A percentile compares a stretch with the other conserved stretches of the same genome.
phyloP scores from a whole-genome alignment of 2,888 invertebrate species.

The Ecliptopera silaceata region DNA sequence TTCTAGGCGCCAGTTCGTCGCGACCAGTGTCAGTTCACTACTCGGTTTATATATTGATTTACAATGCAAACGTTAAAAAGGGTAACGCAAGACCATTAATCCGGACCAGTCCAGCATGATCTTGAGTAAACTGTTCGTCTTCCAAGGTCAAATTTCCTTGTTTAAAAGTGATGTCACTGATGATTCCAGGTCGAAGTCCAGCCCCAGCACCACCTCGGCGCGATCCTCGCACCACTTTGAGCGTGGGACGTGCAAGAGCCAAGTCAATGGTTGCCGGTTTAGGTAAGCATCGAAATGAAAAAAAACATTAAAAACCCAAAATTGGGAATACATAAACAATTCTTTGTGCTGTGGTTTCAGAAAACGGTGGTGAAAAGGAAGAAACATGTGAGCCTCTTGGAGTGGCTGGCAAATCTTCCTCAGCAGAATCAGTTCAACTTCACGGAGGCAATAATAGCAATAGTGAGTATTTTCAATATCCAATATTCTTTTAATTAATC shows the following conservation, averaged over 20 bases:
- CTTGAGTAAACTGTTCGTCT: too few species aligned
- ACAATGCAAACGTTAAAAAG: too few species aligned
- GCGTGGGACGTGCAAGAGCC: slow-evolving; percentile 95
- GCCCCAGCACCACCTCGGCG: slow-evolving; percentile 96
- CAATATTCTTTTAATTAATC: too few species aligned
- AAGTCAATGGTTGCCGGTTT: slow-evolving; percentile 96
- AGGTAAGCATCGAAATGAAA: slow-evolving; percentile 76
- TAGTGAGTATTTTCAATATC: slow-evolving; percentile 37
- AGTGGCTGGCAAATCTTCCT: slow-evolving; percentile 88
- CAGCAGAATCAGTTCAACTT: slow-evolving; percentile 90
- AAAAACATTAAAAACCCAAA: too few species aligned
- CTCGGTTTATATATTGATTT: too few species aligned
- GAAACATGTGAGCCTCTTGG: slow-evolving; percentile 87
- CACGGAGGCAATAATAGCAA: slow-evolving; percentile 79
- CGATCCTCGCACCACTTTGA: slow-evolving; percentile 97
- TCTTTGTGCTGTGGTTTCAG: slow-evolving; percentile 43
- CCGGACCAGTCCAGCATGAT: too few species aligned
- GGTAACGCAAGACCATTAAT: too few species aligned
- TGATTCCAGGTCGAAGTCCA: slow-evolving; percentile 83
- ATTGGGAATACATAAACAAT: too few species aligned
- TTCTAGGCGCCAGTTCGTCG: too few species aligned
- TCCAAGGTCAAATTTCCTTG: background rate
- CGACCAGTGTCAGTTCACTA: too few species aligned
- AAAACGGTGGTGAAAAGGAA: slow-evolving; percentile 89
- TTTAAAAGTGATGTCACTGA: background rate